Evolutionary conservation across 1,140 invertebrate genomes (phyloP).

Genomic region (Archivesica marissinica): DNA sequence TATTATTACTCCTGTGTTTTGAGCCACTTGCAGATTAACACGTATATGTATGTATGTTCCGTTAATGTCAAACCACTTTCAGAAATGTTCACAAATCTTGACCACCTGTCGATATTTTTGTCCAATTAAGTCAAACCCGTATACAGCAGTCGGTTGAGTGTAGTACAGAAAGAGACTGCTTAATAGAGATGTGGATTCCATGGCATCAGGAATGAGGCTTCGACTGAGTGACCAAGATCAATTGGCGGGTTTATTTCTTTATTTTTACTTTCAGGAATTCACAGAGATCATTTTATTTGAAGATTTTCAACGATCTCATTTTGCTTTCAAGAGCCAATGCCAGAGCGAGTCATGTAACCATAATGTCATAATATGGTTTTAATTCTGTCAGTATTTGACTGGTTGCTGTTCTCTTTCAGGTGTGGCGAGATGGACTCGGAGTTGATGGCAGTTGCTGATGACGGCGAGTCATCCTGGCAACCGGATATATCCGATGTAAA

Average conservation of each 20-base stretch:
- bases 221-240: neutral
- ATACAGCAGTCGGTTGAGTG: no score
- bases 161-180: no score
- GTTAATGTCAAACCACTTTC: no score
- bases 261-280: neutral
- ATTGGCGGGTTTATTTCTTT: neutral
- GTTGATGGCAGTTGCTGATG: conserved; percentile 13
- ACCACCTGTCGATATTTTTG: no score
- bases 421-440: neutral
- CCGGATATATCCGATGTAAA: neutral
- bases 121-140: no score
- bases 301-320: neutral
- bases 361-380: neutral
- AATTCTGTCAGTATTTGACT: no score
- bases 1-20: no score
- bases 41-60: no score
- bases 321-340: neutral
- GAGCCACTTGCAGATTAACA: no score
- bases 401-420: neutral
- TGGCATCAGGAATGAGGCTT: no score
- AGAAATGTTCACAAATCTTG: no score
- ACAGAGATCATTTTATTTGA: neutral
- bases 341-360: neutral
- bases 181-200: no score
- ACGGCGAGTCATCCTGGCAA: neutral